Percentiles rank a stretch among this genome's conserved stretches.
Conservation (phyloP, 1,140 invertebrate species). For the Ladona fulva region DNA sequence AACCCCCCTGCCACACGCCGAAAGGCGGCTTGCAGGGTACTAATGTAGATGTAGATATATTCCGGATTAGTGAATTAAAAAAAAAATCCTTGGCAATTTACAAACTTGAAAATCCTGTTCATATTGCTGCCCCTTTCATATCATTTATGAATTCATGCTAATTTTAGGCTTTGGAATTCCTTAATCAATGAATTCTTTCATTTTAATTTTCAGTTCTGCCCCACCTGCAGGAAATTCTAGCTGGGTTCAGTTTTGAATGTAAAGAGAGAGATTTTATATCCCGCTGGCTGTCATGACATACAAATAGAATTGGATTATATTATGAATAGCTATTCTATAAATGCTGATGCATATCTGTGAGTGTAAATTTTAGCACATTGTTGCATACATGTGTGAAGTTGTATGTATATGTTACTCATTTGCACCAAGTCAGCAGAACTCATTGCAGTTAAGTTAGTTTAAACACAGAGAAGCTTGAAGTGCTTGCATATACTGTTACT, state of each 20-base stretch:
- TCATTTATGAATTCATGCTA: too few species aligned
- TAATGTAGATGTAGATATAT: too few species aligned
- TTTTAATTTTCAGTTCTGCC: background rate
- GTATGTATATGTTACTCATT: background rate
- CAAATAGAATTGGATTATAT: background rate
- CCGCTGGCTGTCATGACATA: background rate
- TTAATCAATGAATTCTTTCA: too few species aligned
- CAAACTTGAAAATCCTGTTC: too few species aligned
- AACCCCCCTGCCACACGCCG: too few species aligned
- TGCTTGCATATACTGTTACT: background rate
- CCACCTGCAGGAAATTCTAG: constrained; percentile 16
- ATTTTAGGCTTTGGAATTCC: too few species aligned
- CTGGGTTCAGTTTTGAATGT: constrained; percentile 28
- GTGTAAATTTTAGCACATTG: background rate
- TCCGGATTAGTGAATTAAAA: too few species aligned
- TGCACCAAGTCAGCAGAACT: background rate
- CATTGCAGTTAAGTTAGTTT: background rate
- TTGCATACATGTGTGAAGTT: background rate
- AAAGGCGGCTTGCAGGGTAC: too few species aligned
- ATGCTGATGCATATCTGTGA: background rate
- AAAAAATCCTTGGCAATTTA: too few species aligned
- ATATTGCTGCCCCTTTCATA: too few species aligned
- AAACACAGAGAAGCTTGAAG: background rate
- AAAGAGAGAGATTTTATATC: background rate
- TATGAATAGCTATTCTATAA: constrained; percentile 5